These are phyloP conservation scores for Sapayoa aenigma DNA, from an alignment of 2,113 vertebrate species.

Conservation along the genomic window DNA sequence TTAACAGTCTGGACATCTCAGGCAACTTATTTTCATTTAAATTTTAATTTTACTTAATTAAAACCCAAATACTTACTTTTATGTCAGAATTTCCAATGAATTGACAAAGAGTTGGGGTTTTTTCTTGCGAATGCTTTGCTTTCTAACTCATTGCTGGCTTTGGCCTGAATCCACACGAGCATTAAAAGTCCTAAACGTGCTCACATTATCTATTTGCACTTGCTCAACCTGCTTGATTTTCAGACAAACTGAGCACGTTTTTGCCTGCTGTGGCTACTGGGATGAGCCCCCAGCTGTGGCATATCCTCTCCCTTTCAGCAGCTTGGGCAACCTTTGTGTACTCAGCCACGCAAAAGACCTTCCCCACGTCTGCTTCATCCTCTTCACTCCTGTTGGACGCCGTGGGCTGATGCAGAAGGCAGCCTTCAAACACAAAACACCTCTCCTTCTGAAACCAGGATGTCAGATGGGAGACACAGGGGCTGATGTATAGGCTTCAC, in stretches of 20 bases:
- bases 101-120: background rate
- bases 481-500: background rate
- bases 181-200: fast-evolving
- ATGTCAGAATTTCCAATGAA: background rate
- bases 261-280: background rate
- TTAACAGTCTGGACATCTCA: background rate
- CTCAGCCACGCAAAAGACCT: background rate
- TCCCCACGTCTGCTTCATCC: background rate
- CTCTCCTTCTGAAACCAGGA: background rate
- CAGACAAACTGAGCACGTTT: background rate
- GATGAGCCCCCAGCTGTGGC: background rate
- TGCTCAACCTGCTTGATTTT: background rate
- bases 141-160: background rate
- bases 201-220: background rate
- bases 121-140: fast-evolving
- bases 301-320: background rate
- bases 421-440: background rate
- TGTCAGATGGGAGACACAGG: background rate
- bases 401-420: background rate
- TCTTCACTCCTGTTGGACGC: background rate
- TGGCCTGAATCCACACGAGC: fast-evolving
- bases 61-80: background rate
- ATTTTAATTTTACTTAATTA: background rate
- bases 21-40: background rate
- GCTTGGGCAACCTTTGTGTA: fast-evolving